phyloP scores from a whole-genome alignment of 2,888 invertebrate species.

The Nemoura dubitans region DNA sequence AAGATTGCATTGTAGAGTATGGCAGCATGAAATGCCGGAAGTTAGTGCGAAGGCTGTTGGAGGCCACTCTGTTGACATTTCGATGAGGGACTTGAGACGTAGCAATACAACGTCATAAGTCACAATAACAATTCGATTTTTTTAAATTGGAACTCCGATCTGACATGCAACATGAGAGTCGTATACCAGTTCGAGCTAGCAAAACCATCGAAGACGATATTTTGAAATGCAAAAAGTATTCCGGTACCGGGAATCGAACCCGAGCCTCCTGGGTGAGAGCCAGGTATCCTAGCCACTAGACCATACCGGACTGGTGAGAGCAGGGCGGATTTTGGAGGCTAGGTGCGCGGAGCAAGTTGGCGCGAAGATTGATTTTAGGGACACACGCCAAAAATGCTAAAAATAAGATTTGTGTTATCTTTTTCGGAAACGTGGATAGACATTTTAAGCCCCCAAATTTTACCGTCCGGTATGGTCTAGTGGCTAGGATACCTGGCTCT shows the following conservation, averaged over 20 bases:
- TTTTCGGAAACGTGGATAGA: no score
- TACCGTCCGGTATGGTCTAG: conserved; percentile 65
- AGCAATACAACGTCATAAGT: no score
- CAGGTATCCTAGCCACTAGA: conserved; percentile 56
- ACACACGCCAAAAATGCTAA: no score
- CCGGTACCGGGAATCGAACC: conserved; percentile 62
- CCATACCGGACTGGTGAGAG: conserved; percentile 68
- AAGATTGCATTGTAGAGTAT: not conserved
- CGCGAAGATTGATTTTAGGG: not conserved
- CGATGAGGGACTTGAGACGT: no score
- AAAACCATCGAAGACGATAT: no score
- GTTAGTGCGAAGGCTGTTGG: not conserved
- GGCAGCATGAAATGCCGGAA: not conserved
- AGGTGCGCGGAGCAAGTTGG: not conserved
- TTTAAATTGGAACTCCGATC: no score
- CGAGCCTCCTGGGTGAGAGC: conserved; percentile 70
- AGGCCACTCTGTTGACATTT: not conserved
- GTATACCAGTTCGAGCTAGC: no score
- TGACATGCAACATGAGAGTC: no score
- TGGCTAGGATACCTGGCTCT: conserved; percentile 61
- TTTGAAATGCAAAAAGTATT: conserved; percentile 51
- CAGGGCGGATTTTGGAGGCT: conserved; percentile 61
- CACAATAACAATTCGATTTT: no score
- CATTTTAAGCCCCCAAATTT: conserved; percentile 52
- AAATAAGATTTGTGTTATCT: no score